Evolutionary conservation across 2,113 vertebrate species (phyloP).

Genomic region (Rhynchopsitta pachyrhyncha): DNA sequence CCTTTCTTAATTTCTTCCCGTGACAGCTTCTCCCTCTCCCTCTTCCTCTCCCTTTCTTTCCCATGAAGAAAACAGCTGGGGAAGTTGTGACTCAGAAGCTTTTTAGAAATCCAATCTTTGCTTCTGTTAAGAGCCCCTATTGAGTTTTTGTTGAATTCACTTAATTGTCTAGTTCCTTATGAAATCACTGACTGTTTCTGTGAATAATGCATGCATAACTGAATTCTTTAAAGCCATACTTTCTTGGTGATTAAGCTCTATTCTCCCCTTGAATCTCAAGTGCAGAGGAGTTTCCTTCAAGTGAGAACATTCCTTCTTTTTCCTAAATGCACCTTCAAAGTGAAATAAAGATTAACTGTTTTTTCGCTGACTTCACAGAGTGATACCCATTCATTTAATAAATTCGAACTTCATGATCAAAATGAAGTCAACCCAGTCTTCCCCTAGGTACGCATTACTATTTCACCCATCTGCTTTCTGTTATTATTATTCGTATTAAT

Average conservation of each 20-base stretch:
- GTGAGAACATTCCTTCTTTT: neutral
- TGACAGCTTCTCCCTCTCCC: too few species aligned
- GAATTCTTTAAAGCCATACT: neutral
- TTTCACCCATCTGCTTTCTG: neutral
- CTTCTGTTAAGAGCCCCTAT: neutral
- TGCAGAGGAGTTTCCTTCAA: neutral
- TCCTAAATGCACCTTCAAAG: neutral
- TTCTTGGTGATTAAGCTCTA: neutral
- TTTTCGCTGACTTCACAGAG: slow-evolving; percentile 8
- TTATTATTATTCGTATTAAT: neutral
- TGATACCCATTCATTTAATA: neutral
- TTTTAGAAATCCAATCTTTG: neutral
- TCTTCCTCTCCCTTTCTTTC: neutral
- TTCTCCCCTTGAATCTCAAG: slow-evolving; percentile 16
- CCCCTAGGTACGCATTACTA: neutral
- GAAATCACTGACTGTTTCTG: slow-evolving; percentile 13
- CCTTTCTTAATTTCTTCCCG: neutral
- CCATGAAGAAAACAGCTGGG: neutral
- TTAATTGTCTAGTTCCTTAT: neutral
- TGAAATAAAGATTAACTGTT: neutral
- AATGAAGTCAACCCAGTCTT: neutral
- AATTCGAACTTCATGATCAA: neutral
- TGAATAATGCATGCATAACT: slow-evolving; percentile 9
- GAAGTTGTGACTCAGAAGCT: neutral
- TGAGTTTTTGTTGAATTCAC: neutral